Evolutionary conservation across 2,113 vertebrate genomes (phyloP).

Genomic region (Chaetodon trifascialis): DNA sequence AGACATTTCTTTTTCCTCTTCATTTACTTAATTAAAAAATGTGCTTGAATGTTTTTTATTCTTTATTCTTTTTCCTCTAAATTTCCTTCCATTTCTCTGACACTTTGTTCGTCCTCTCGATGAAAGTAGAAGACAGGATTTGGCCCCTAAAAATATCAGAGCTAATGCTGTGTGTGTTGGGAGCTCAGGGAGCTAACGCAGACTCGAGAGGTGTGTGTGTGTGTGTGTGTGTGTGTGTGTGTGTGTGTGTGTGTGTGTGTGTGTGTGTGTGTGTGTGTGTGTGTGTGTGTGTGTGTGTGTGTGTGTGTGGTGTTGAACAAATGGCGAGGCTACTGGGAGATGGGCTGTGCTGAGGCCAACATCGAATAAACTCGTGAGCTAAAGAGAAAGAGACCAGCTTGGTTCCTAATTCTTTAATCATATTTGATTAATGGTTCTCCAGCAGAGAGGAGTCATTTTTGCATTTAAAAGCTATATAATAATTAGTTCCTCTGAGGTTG

Average conservation of each 20-base stretch:
- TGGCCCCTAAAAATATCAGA: slow-evolving; percentile 56
- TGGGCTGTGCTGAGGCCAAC: slow-evolving; percentile 40
- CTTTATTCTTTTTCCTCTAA: slow-evolving; percentile 77
- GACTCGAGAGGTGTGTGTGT: slow-evolving; percentile 20
- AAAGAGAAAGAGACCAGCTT: slow-evolving; percentile 58
- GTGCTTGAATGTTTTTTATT: slow-evolving; percentile 83
- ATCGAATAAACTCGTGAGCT: slow-evolving; percentile 48
- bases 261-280: slow-evolving; percentile 17
- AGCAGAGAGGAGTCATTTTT: slow-evolving; percentile 68
- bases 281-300: slow-evolving; percentile 28
- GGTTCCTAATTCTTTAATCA: slow-evolving; percentile 81
- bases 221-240: slow-evolving; percentile 22
- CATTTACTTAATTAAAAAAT: slow-evolving; percentile 80
- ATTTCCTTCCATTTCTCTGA: slow-evolving; percentile 81
- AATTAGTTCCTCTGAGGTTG: slow-evolving; percentile 85
- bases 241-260: slow-evolving; percentile 25
- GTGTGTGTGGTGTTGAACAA: slow-evolving; percentile 39
- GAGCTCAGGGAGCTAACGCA: slow-evolving; percentile 66
- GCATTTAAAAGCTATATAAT: slow-evolving; percentile 81
- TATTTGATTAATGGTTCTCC: slow-evolving; percentile 77
- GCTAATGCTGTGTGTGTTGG: slow-evolving; percentile 73
- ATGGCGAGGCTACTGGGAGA: slow-evolving; percentile 40
- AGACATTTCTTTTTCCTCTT: slow-evolving; percentile 80
- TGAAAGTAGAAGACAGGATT: slow-evolving; percentile 53
- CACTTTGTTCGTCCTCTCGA: slow-evolving; percentile 51